Evolutionary conservation across 2,888 invertebrate species (phyloP).

Genomic region (Agrotis exclamationis): DNA sequence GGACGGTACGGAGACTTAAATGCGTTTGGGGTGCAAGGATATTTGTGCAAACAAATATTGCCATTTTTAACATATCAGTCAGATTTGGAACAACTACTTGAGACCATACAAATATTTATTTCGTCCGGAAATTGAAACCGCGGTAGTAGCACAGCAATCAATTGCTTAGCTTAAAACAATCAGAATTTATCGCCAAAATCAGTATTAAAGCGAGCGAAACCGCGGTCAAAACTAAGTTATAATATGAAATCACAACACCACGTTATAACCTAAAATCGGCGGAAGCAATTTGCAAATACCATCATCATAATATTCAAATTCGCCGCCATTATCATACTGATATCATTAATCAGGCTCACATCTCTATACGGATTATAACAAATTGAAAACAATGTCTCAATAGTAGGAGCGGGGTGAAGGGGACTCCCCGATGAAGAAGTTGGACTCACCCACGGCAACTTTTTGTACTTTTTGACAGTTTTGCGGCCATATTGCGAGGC

Average conservation of each 20-base stretch:
- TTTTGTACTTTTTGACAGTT: background rate
- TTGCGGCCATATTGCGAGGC: background rate
- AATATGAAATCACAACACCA: conserved; percentile 1
- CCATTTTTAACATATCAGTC: no score
- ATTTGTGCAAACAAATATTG: no score
- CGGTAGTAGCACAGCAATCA: no score
- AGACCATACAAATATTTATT: no score
- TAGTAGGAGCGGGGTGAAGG: conserved; percentile 10
- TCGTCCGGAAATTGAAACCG: no score
- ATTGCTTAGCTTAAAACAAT: no score
- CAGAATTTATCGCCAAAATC: no score
- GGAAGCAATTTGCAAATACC: conserved; percentile 34
- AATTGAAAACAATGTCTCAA: conserved; percentile 64
- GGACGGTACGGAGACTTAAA: no score
- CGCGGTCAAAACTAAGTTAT: no score
- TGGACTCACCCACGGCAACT: background rate
- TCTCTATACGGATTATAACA: conserved; percentile 49
- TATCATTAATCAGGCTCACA: conserved; percentile 48
- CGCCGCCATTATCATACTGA: conserved; percentile 48
- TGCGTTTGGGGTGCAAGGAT: no score
- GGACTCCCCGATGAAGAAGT: conserved; percentile 23
- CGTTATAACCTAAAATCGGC: conserved; percentile 16
- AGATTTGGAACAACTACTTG: no score
- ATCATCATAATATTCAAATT: conserved; percentile 53
- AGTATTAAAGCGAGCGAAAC: no score